These are phyloP conservation scores for Gymnarchus niloticus DNA, from an alignment of 2,113 vertebrate genomes.

Conservation along the genomic window DNA sequence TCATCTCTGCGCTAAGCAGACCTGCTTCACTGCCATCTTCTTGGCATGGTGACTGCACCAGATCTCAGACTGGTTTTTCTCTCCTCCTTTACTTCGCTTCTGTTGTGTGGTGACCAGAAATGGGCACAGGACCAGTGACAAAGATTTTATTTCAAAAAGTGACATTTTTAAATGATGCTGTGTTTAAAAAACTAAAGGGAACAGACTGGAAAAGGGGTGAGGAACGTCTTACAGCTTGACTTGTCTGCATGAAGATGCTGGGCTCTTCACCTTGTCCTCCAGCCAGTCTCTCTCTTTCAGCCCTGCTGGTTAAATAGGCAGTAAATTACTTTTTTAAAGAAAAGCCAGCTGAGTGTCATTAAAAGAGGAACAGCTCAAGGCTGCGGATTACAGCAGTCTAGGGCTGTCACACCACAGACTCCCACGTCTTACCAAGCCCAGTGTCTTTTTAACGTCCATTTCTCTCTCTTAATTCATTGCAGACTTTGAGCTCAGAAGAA, in stretches of 20 bases:
- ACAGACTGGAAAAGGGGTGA: neutral
- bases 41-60: neutral
- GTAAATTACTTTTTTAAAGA: neutral
- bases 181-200: neutral
- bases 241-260: neutral
- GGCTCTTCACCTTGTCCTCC: neutral
- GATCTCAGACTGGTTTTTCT: neutral
- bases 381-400: neutral
- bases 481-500: neutral
- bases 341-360: slow-evolving; percentile 14
- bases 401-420: slow-evolving; percentile 7
- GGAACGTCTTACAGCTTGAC: neutral
- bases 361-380: neutral
- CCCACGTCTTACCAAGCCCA: neutral
- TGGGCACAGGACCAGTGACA: neutral
- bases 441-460: slow-evolving; percentile 4
- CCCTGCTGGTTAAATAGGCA: neutral
- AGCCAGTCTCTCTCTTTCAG: neutral
- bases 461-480: neutral
- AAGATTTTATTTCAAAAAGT: neutral
- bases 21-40: neutral
- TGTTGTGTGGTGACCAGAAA: neutral
- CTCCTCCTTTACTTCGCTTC: neutral
- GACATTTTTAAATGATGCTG: neutral
- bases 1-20: neutral